Evolutionary conservation across 1,140 invertebrate genomes (phyloP), one percentile per base, ranked within the genome.

Genomic region (Phenacoccus solenopsis): DNA sequence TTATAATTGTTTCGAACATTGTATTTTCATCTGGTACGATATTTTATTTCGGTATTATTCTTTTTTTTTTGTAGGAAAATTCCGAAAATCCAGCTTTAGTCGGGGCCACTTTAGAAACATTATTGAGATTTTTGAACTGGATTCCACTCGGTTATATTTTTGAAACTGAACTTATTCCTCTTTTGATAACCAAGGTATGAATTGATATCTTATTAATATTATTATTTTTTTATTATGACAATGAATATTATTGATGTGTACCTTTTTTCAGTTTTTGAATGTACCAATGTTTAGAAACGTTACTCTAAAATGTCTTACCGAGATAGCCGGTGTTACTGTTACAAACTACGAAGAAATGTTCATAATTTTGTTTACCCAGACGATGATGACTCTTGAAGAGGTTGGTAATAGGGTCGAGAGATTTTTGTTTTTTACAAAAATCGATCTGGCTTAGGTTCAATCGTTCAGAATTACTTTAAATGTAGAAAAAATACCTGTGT

Each of bases 91-190:
- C 94, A 67, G 87, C 91, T 70, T 81, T 98, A 38, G 94, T 98
- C 72, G 90, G 89, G 75, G 90, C 94, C 13, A 99, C 97, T 2
- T 82, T 99, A 70, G 94, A 98, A 78, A 99, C 98, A 22, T 82
- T 99, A 64, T 81, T 99, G 64, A 85, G 94, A 79, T 99, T 99
- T 84, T 84, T 99, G 21, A 98, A 98, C 78, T 99, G 98, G 98
- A 98, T 99, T 78, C 98, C 98, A 21, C 82, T 99, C 64, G 97
- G 97, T 13, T 99, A 99, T 78, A 98, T 99, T 78, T 99, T 99
- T 84, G 96, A 99, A 84, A 99, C 97, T 70, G 94, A 98, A 79
- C 82, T 99, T 16, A 97, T 98, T 74, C 88, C 87, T 73, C 96
- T 94, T 57, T 83, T 99, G 67, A 94, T 97, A 77, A 94, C 89